Base-by-base conservation (phyloP, 2,888 invertebrate species). In the Drymonia ruficornis region DNA sequence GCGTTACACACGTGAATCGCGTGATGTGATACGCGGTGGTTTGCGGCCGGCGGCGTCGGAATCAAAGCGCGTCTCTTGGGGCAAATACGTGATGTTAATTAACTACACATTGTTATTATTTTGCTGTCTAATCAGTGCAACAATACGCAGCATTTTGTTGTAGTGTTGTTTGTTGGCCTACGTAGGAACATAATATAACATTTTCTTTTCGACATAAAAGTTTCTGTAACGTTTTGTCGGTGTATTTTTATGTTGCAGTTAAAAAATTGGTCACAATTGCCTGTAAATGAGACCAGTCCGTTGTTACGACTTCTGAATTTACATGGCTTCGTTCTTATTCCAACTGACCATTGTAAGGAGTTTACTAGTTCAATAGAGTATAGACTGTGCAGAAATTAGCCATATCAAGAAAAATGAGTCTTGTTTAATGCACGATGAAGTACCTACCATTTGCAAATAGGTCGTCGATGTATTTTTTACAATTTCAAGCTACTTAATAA, bases 251-350 rank as follows among this genome's bases (percentile, higher is more conserved):
- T 23, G 7, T 6, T 2, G 23, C 7, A 23, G 23, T 23, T 23
- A 23, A 23, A 6, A 23, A 23, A 23, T 7, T 23, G 7, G n/a
- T 36, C 7, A 36, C 36, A n/a, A 3, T n/a, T 4, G 36, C n/a
- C 9, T 36, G 9, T n/a, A 6, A 11, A 5, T 5, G 13, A 40
- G 11, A 40, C 15, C 2, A 16, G 43, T 43, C 19, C 5, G 28
- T 57, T 53, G 80, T 86, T 81, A 84, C 81, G 80, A 82, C 81
- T 82, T 81, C 73, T 86, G 83, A 73, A 76, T 84, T 87, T 83
- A 62, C 74, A 76, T 58, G 85, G 83, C 81, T 83, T 85, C 87
- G 55, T 65, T 50, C 71, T 65, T 73, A 76, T 68, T 71, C 74
- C 68, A 52, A 48, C 52, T 59, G 59, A 56, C 59, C 63, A 63